Evolutionary conservation across 2,113 vertebrate species (phyloP).

Genomic region (Syngnathus scovelli): DNA sequence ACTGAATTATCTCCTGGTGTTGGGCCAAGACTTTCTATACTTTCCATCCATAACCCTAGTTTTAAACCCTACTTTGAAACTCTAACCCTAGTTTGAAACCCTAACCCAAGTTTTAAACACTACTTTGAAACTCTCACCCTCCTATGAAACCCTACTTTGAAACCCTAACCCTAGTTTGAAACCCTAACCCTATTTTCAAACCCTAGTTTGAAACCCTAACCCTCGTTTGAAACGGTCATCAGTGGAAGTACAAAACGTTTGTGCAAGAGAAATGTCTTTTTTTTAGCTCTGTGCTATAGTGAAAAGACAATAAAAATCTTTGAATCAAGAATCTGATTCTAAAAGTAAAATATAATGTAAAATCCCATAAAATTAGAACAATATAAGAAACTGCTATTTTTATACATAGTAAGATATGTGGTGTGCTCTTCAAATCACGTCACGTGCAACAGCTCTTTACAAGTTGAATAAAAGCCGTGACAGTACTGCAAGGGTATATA

Average conservation of each 20-base stretch:
- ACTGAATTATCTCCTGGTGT: no score
- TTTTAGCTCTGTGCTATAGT: background rate
- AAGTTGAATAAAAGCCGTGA: constrained; percentile 15
- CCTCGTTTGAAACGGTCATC: no score
- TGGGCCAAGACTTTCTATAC: no score
- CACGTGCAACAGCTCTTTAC: constrained; percentile 6
- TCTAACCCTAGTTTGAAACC: no score
- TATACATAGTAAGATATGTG: background rate
- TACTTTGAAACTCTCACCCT: no score
- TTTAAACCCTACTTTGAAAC: no score
- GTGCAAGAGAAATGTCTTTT: background rate
- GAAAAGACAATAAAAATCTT: background rate
- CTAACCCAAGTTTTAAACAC: no score
- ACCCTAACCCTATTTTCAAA: no score
- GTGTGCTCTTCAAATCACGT: background rate
- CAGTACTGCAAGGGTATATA: constrained; percentile 9
- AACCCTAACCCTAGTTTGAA: no score
- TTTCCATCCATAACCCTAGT: no score
- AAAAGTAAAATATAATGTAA: background rate
- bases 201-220: no score
- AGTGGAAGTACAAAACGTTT: background rate
- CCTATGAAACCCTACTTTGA: no score
- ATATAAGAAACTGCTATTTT: background rate
- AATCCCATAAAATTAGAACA: background rate
- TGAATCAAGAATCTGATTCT: background rate